These are phyloP conservation scores for Microcebus lehilahytsara DNA, from an alignment of 2,113 vertebrate species.

Conservation along the genomic window DNA sequence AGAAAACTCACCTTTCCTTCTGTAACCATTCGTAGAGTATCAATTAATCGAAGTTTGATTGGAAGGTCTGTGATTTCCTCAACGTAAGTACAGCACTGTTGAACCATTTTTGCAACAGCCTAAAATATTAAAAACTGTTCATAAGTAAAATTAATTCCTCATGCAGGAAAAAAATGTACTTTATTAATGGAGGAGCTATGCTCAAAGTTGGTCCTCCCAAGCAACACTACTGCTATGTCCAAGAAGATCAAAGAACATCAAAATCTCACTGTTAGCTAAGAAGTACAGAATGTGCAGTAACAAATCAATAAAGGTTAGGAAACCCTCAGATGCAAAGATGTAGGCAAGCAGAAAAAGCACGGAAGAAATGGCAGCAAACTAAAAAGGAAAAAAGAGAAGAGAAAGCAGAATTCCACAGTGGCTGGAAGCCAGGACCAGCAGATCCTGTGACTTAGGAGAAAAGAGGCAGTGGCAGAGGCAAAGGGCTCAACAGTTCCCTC, in stretches of 20 bases:
- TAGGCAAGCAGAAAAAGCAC: not conserved
- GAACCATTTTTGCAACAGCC: constrained; percentile 99
- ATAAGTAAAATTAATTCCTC: constrained; percentile 45
- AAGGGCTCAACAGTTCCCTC: not conserved
- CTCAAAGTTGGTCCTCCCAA: not conserved
- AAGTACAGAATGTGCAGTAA: not conserved
- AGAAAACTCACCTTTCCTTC: constrained; percentile 93
- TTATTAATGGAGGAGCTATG: not conserved
- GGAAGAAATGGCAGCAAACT: not conserved
- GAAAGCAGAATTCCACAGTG: not conserved
- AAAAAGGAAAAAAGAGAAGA: not conserved
- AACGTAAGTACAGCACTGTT: constrained; percentile 97
- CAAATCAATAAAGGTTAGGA: not conserved
- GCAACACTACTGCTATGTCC: not conserved
- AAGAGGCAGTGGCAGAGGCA: not conserved
- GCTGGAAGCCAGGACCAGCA: not conserved
- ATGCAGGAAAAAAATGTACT: not conserved
- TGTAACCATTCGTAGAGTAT: constrained; percentile 96
- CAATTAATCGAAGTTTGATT: constrained; percentile 95
- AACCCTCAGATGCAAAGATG: not conserved
- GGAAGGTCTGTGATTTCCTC: constrained; percentile 93
- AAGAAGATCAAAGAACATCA: not conserved
- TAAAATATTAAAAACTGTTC: constrained; percentile 76
- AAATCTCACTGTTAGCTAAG: not conserved
- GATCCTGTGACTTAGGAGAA: not conserved